These are phyloP conservation scores for Cataglyphis rosenhaueri DNA, from an alignment of 2,888 invertebrate species.

Conservation along the genomic window DNA sequence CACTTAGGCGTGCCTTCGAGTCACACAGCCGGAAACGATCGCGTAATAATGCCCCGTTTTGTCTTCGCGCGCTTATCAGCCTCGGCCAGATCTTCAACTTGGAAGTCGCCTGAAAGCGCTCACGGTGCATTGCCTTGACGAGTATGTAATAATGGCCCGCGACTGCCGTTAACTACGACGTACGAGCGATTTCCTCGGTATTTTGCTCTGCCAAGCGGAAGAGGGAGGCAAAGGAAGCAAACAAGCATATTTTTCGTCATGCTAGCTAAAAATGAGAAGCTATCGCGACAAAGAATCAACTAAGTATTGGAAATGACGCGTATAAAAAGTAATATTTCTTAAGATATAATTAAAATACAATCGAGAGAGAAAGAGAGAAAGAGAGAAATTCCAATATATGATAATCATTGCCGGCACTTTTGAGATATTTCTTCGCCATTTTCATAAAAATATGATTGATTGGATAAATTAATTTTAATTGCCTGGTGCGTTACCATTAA, in stretches of 20 bases:
- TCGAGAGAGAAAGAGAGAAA: background rate
- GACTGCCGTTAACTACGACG: constrained; percentile 40
- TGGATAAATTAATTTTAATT: constrained; percentile 19
- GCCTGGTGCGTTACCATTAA: constrained; percentile 30
- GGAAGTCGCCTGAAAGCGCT: constrained; percentile 52
- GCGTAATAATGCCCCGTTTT: constrained; percentile 69
- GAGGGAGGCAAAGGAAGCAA: background rate
- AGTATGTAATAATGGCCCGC: constrained; percentile 59
- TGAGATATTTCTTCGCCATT: background rate
- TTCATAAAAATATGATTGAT: background rate
- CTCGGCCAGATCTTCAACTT: constrained; percentile 60
- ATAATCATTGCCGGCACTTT: background rate
- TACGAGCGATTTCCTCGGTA: background rate
- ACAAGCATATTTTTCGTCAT: background rate
- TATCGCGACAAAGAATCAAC: background rate
- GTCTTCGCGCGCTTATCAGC: constrained; percentile 69
- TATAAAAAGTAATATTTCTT: background rate
- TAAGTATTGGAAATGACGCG: background rate
- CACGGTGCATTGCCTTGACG: constrained; percentile 49
- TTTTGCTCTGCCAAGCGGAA: constrained; percentile 2
- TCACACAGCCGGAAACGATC: constrained; percentile 65
- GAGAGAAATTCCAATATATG: background rate
- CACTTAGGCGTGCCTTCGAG: constrained; percentile 38
- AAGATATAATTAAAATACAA: background rate
- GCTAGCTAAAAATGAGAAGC: background rate